These are phyloP conservation scores for Steatornis caripensis DNA, from an alignment of 2,113 vertebrate genomes.

Conservation along the genomic window DNA sequence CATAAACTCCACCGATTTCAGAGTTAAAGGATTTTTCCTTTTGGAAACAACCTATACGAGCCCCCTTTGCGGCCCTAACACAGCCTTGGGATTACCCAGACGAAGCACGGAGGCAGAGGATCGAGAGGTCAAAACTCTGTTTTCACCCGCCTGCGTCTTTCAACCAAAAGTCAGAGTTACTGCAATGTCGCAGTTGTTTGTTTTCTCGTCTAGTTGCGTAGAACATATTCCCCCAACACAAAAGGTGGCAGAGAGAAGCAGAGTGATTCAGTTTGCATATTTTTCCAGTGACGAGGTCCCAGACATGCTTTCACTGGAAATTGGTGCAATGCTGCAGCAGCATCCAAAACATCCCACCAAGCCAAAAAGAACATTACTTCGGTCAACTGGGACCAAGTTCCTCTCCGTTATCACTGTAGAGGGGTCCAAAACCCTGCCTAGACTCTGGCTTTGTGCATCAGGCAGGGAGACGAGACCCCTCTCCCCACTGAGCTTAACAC, in stretches of 20 bases:
- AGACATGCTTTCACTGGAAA: constrained; percentile 27
- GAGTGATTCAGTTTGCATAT: constrained; percentile 41
- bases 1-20: neutral
- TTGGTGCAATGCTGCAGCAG: neutral
- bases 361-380: constrained; percentile 31
- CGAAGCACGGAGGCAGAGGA: neutral
- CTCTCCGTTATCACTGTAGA: neutral
- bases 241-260: constrained; percentile 23
- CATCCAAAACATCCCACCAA: constrained; percentile 30
- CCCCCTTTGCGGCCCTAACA: neutral
- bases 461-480: neutral
- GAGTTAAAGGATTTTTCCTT: neutral
- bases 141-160: neutral
- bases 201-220: neutral
- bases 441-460: neutral
- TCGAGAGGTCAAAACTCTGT: neutral
- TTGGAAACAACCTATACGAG: neutral
- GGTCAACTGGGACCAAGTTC: neutral
- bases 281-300: constrained; percentile 35
- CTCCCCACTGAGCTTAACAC: neutral
- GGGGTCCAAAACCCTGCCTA: neutral
- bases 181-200: neutral
- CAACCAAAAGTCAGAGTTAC: neutral
- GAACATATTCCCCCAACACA: neutral
- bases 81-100: neutral